Conservation (phyloP, 2,113 vertebrate genomes). For the Pampusana beccarii region DNA sequence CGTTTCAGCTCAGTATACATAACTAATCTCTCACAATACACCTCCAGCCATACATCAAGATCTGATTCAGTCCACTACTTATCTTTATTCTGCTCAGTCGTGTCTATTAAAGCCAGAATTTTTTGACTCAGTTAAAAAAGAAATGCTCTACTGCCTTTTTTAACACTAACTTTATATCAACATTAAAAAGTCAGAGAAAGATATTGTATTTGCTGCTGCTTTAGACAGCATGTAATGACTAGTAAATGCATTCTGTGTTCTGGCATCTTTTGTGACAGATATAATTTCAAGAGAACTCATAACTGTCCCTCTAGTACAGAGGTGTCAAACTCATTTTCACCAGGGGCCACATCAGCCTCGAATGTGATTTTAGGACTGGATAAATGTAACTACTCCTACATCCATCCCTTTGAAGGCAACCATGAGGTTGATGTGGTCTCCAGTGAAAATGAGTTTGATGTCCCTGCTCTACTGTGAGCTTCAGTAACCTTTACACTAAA, state of each 20-base stretch:
- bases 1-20: not conserved
- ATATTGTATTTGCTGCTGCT: not conserved
- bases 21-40: not conserved
- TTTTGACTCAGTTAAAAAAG: not conserved
- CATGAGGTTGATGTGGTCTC: too few relatives aligned
- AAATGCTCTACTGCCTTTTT: not conserved
- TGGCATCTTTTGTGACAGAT: not conserved
- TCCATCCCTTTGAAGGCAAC: too few relatives aligned
- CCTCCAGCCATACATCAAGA: not conserved
- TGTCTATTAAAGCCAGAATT: not conserved
- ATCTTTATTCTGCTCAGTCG: not conserved
- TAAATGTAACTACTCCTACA: too few relatives aligned
- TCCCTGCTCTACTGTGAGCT: not conserved
- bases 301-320: not conserved
- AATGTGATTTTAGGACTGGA: too few relatives aligned
- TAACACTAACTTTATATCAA: not conserved
- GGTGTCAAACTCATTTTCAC: too few relatives aligned
- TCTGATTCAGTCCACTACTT: not conserved
- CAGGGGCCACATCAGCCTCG: too few relatives aligned
- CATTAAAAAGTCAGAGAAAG: not conserved
- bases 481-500: not conserved
- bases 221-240: not conserved
- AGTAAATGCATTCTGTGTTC: not conserved
- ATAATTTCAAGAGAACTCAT: not conserved
- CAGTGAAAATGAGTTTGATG: too few relatives aligned